phyloP scores from a whole-genome alignment of 2,888 invertebrate species.

The Pheosia tremula region DNA sequence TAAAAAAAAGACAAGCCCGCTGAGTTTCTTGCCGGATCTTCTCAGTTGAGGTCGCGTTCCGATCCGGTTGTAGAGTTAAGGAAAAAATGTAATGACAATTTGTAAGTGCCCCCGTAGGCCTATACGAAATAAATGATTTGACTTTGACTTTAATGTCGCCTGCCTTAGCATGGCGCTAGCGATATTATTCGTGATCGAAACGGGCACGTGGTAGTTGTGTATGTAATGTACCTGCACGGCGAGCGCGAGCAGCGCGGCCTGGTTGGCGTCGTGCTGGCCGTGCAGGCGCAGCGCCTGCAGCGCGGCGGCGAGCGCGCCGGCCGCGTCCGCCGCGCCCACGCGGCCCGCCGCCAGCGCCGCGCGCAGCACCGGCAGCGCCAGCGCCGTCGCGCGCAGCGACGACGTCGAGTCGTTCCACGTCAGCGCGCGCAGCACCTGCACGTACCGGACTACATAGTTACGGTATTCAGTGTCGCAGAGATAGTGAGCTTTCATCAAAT shows the following conservation, averaged over 20 bases:
- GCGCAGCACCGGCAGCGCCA: constrained; percentile 87
- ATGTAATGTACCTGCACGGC: constrained; percentile 88
- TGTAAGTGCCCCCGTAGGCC: too few species aligned
- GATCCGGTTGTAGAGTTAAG: too few species aligned
- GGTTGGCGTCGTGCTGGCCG: constrained; percentile 96
- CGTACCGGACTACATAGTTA: neutral
- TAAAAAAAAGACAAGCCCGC: too few species aligned
- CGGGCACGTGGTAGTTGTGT: neutral
- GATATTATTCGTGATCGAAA: neutral
- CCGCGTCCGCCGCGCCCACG: constrained; percentile 73
- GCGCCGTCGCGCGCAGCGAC: constrained; percentile 90
- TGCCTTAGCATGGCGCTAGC: neutral
- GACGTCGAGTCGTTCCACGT: constrained; percentile 94
- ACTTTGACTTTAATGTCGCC: too few species aligned
- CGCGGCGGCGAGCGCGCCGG: constrained; percentile 89
- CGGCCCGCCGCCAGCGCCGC: constrained; percentile 70
- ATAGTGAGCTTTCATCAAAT: too few species aligned
- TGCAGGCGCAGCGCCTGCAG: constrained; percentile 92
- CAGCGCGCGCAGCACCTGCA: constrained; percentile 70
- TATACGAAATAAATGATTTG: too few species aligned
- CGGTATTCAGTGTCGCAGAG: too few species aligned
- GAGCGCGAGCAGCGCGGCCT: constrained; percentile 90
- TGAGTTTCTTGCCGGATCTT: too few species aligned
- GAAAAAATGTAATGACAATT: too few species aligned
- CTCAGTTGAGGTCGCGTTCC: too few species aligned